Evolutionary conservation across 2,888 invertebrate genomes (phyloP).

Genomic region (Protodeltote pygarga): DNA sequence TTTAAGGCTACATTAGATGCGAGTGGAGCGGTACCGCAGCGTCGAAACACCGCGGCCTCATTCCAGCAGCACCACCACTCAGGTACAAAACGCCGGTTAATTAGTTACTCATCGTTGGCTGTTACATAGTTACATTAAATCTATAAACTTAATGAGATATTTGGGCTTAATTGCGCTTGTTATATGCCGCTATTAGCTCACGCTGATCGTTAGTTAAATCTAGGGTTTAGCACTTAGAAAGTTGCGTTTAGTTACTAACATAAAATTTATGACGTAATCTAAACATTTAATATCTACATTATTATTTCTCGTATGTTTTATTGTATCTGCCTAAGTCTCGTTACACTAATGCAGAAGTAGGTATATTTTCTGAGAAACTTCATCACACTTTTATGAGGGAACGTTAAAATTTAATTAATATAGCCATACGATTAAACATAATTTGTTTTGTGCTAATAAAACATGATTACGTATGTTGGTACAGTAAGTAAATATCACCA

Average conservation of each 20-base stretch:
- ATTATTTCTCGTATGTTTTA: conserved; percentile 19
- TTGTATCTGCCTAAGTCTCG: conserved; percentile 7
- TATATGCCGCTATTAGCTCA: conserved; percentile 34
- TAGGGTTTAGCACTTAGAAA: conserved; percentile 56
- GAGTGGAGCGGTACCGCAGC: conserved; percentile 54
- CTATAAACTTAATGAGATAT: conserved; percentile 59
- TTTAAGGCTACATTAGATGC: conserved; percentile 66
- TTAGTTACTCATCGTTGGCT: conserved; percentile 50
- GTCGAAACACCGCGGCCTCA: conserved; percentile 65
- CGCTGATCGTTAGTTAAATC: conserved; percentile 53
- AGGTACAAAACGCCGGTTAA: conserved; percentile 42
- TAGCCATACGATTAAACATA: conserved; percentile 1
- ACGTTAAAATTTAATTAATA: conserved; percentile 23
- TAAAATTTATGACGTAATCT: conserved; percentile 44
- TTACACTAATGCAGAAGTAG: conserved; percentile 3
- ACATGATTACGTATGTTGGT: too few species aligned
- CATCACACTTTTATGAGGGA: conserved; percentile 6
- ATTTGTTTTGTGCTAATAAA: conserved; percentile 9
- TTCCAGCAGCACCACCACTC: conserved; percentile 43
- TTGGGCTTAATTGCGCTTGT: conserved; percentile 57
- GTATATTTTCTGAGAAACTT: conserved; percentile 23
- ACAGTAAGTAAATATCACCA: too few species aligned
- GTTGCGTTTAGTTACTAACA: conserved; percentile 43
- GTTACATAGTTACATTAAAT: conserved; percentile 57
- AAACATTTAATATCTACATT: conserved; percentile 13